These are phyloP conservation scores for Megamerina dolium DNA, from an alignment of 2,888 invertebrate species.

Conservation along the genomic window DNA sequence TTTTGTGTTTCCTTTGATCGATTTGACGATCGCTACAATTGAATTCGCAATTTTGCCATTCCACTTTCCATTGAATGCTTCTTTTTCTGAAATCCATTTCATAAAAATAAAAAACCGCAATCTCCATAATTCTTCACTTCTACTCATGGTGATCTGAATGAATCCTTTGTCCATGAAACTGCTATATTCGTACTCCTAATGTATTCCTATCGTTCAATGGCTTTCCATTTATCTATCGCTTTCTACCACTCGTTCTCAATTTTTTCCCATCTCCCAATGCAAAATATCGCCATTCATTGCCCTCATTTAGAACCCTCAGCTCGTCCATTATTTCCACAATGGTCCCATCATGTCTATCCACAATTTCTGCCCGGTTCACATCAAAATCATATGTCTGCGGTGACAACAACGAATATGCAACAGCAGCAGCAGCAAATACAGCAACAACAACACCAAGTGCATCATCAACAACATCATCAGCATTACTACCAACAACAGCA, in stretches of 20 bases:
- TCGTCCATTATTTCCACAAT: slow-evolving; percentile 86
- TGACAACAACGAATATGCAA: slow-evolving; percentile 20
- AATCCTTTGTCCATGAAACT: background rate
- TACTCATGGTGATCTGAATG: too few relatives aligned
- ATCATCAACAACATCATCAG: slow-evolving; percentile 52
- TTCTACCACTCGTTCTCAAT: background rate
- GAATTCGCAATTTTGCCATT: too few relatives aligned
- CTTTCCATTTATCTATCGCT: slow-evolving; percentile 2
- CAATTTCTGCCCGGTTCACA: slow-evolving; percentile 90
- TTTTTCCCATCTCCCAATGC: slow-evolving; percentile 11
- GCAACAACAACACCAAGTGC: slow-evolving; percentile 23
- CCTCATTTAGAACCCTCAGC: slow-evolving; percentile 44
- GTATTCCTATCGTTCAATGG: background rate
- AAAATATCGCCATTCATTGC: slow-evolving; percentile 8
- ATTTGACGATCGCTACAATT: too few relatives aligned
- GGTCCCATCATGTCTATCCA: slow-evolving; percentile 92
- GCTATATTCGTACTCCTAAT: background rate
- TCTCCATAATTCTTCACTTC: too few relatives aligned
- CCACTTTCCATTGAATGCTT: too few relatives aligned
- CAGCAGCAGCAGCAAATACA: slow-evolving; percentile 50
- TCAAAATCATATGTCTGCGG: slow-evolving; percentile 58
- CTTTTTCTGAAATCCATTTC: too few relatives aligned
- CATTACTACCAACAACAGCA: slow-evolving; percentile 33
- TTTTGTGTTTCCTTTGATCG: too few relatives aligned
- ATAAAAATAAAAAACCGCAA: too few relatives aligned